phyloP scores from a whole-genome alignment of 2,888 invertebrate genomes.

The Beris chalybata region DNA sequence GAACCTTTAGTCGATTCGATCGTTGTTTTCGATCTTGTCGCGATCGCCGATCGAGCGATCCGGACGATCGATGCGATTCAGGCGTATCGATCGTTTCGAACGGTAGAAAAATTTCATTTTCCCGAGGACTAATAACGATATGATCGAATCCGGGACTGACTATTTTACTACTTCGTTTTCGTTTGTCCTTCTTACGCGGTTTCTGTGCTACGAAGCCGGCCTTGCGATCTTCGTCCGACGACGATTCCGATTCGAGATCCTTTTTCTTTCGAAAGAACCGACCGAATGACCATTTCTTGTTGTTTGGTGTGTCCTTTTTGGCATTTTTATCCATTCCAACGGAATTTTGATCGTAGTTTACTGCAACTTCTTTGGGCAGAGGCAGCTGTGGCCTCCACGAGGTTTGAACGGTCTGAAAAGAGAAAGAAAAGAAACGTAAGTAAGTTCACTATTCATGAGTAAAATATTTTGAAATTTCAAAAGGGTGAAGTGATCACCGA shows the following conservation, averaged over 20 bases:
- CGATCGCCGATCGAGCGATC: conserved; percentile 41
- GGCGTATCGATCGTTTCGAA: conserved; percentile 47
- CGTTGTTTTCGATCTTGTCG: conserved; percentile 37
- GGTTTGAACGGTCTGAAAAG: conserved; percentile 55
- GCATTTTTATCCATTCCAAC: conserved; percentile 58
- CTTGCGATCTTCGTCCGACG: conserved; percentile 56
- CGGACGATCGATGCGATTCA: conserved; percentile 45
- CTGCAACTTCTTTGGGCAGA: conserved; percentile 51
- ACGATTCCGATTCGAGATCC: conserved; percentile 61
- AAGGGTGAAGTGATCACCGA: not conserved
- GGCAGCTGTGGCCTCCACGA: conserved; percentile 57
- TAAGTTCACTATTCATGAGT: not conserved
- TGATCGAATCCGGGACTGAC: conserved; percentile 66
- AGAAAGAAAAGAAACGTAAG: conserved; percentile 23
- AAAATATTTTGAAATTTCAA: not conserved
- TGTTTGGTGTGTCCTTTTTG: conserved; percentile 42
- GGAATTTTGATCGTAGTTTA: conserved; percentile 16
- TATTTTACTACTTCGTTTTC: conserved; percentile 58
- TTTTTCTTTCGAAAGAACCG: conserved; percentile 77
- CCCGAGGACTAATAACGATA: conserved; percentile 59
- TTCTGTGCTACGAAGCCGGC: conserved; percentile 51
- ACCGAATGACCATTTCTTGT: conserved; percentile 78
- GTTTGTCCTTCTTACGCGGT: conserved; percentile 58
- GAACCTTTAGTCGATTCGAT: conserved; percentile 22
- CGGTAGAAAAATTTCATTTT: conserved; percentile 50